Evolutionary conservation across 2,888 invertebrate genomes (phyloP).

Genomic region (Timandra comae): DNA sequence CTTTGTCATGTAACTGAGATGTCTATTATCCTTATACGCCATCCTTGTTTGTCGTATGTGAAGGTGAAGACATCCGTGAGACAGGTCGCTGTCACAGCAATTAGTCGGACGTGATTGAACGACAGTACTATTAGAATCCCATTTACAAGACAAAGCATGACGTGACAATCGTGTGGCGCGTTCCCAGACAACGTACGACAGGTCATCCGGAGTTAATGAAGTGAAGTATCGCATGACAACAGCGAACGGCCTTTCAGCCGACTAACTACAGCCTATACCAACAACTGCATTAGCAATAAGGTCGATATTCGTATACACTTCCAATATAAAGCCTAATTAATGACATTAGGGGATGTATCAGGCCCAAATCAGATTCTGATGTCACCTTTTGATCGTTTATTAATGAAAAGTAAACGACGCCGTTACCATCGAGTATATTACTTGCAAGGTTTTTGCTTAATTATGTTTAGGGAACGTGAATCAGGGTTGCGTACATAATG

Average conservation of each 20-base stretch:
- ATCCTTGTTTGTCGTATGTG: constrained; percentile 1
- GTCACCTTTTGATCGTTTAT: background rate
- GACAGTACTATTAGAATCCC: constrained; percentile 26
- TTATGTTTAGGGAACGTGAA: constrained; percentile 1
- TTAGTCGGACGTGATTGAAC: constrained; percentile 23
- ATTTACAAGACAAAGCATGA: constrained; percentile 26
- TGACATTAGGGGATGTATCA: too few relatives aligned
- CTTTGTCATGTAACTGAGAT: too few relatives aligned
- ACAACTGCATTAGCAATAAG: too few relatives aligned
- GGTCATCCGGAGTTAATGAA: constrained; percentile 20
- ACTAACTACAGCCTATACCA: too few relatives aligned
- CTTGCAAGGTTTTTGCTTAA: background rate
- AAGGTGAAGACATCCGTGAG: constrained; percentile 8
- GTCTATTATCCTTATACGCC: too few relatives aligned
- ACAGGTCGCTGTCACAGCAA: constrained; percentile 21
- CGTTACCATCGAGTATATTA: background rate
- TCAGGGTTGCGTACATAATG: constrained; percentile 12
- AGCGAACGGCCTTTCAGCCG: too few relatives aligned
- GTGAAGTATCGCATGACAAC: constrained; percentile 2
- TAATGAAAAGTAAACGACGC: background rate
- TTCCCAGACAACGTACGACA: constrained; percentile 18
- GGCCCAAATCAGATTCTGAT: background rate
- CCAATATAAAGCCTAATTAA: too few relatives aligned
- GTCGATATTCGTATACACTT: too few relatives aligned
- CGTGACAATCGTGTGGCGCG: constrained; percentile 15